phyloP scores from a whole-genome alignment of 2,888 invertebrate species.

The Lordiphosa fenestrarum region DNA sequence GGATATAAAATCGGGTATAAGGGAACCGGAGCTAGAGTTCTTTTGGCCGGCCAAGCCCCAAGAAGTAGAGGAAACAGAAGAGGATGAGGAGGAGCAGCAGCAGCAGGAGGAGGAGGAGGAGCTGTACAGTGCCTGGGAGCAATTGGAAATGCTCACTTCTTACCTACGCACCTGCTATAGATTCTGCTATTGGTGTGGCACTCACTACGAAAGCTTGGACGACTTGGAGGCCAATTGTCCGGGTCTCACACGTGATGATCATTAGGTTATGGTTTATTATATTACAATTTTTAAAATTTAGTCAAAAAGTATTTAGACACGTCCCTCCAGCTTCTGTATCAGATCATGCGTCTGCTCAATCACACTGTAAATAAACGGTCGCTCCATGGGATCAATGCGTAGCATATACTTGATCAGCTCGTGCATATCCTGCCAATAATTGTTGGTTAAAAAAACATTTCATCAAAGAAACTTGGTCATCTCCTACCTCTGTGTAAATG shows the following conservation, averaged over 20 bases:
- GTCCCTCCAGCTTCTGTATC: conserved; percentile 82
- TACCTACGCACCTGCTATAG: conserved; percentile 86
- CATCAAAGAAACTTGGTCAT: not conserved
- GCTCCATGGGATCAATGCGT: conserved; percentile 87
- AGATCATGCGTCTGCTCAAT: conserved; percentile 84
- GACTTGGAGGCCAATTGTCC: conserved; percentile 85
- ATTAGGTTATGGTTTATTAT: conserved; percentile 75
- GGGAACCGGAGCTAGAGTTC: conserved; percentile 82
- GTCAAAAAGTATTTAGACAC: conserved; percentile 80
- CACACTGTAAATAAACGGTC: conserved; percentile 88
- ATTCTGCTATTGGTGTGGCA: conserved; percentile 91
- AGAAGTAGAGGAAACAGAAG: conserved; percentile 55
- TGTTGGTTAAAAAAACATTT: not conserved
- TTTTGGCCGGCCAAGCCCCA: conserved; percentile 83
- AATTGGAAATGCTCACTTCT: conserved; percentile 83
- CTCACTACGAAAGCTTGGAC: conserved; percentile 83
- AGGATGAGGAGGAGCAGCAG: conserved; percentile 77
- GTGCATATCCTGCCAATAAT: conserved; percentile 83
- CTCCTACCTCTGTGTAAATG: conserved; percentile 82
- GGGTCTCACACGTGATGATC: conserved; percentile 84
- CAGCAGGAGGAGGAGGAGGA: conserved; percentile 62
- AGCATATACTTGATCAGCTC: conserved; percentile 86
- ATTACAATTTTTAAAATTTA: conserved; percentile 49
- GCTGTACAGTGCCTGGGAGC: conserved; percentile 80
- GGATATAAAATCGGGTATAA: conserved; percentile 83